Evolutionary conservation across 2,113 vertebrate genomes (phyloP).

Genomic region (Cariama cristata): DNA sequence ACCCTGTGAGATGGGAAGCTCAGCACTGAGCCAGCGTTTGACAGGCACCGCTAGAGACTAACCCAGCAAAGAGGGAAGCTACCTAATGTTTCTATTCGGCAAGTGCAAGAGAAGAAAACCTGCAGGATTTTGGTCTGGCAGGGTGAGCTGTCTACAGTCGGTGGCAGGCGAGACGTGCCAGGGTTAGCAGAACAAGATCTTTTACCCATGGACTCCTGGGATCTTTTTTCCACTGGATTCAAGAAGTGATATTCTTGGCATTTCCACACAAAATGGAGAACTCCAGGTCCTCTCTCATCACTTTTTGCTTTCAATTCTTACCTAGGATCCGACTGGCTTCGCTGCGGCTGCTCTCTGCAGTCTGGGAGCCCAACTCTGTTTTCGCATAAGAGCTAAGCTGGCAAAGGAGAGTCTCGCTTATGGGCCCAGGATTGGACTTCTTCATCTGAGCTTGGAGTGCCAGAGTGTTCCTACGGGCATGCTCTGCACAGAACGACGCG

Average conservation of each 20-base stretch:
- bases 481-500: constrained; percentile 89
- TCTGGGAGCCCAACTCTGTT: constrained; percentile 77
- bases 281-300: background rate
- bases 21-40: background rate
- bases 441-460: constrained; percentile 91
- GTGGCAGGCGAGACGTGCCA: rapidly evolving
- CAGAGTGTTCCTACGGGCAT: constrained; percentile 88
- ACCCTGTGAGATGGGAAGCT: background rate
- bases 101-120: no score
- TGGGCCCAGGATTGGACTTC: constrained; percentile 81
- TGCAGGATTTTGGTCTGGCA: background rate
- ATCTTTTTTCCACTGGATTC: no score
- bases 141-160: rapidly evolving
- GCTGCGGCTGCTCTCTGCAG: constrained; percentile 81
- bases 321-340: constrained; percentile 90
- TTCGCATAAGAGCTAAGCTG: constrained; percentile 91
- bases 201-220: rapidly evolving
- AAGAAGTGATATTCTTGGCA: background rate
- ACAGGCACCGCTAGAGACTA: background rate
- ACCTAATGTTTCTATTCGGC: background rate
- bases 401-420: constrained; percentile 87
- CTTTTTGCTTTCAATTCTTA: constrained; percentile 39
- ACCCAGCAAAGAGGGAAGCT: background rate
- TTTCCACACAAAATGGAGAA: background rate
- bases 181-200: background rate